A percentile compares a stretch with the other conserved stretches of the same genome.
Conservation (phyloP, 2,797 vertebrate species). For the Lates japonicus region DNA sequence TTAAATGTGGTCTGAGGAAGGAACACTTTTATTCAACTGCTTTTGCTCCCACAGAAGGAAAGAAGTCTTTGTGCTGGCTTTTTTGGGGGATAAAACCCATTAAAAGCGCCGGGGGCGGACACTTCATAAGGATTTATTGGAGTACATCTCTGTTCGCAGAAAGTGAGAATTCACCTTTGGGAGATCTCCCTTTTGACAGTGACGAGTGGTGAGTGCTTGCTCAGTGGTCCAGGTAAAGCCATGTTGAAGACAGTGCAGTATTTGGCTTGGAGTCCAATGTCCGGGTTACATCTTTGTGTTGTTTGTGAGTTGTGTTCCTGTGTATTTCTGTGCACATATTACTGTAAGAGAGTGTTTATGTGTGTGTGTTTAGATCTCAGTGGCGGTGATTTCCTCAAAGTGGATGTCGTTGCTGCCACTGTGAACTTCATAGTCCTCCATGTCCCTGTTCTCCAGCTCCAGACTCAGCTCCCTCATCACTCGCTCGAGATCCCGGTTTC, state of each 20-base stretch:
- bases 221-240: slow-evolving; percentile 65
- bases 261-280: slow-evolving; percentile 30
- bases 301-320: slow-evolving; percentile 39
- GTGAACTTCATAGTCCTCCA: slow-evolving; percentile 91
- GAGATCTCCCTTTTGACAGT: slow-evolving; percentile 64
- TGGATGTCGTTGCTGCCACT: slow-evolving; percentile 94
- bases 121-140: slow-evolving; percentile 44
- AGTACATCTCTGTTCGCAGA: slow-evolving; percentile 42
- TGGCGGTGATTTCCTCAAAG: slow-evolving; percentile 89
- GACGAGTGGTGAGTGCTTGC: slow-evolving; percentile 52
- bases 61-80: slow-evolving; percentile 80
- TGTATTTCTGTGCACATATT: slow-evolving; percentile 48
- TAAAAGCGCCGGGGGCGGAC: slow-evolving; percentile 34
- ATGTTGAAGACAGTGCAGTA: slow-evolving; percentile 15
- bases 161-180: slow-evolving; percentile 66
- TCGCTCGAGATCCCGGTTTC: slow-evolving; percentile 95
- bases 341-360: neutral
- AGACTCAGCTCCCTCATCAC: slow-evolving; percentile 94
- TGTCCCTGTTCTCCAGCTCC: slow-evolving; percentile 92
- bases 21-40: slow-evolving; percentile 43
- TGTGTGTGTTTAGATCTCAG: slow-evolving; percentile 81
- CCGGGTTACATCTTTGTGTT: slow-evolving; percentile 48
- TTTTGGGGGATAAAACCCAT: slow-evolving; percentile 60
- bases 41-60: slow-evolving; percentile 52
- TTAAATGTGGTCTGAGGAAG: slow-evolving; percentile 55